These are phyloP conservation scores for Actenoides hombroni DNA, from an alignment of 2,113 vertebrate genomes.

Conservation along the genomic window DNA sequence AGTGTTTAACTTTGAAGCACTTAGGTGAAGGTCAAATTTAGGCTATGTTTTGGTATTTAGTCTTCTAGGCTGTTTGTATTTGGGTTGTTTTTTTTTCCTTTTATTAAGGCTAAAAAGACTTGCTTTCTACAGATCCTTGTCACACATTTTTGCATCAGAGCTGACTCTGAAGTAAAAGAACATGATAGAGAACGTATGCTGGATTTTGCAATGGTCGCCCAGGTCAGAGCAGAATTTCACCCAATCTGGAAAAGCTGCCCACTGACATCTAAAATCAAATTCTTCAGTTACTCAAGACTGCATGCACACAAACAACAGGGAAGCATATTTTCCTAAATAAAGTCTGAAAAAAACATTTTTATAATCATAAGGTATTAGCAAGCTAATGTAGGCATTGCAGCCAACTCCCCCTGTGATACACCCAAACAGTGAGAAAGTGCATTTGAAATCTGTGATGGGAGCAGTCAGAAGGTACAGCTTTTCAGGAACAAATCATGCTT, in stretches of 20 bases:
- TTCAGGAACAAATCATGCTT: not conserved
- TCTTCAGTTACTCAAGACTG: not conserved
- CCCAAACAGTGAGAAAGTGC: not conserved
- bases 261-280: not conserved
- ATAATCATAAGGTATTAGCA: not conserved
- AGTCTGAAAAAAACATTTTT: not conserved
- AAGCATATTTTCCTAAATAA: not conserved
- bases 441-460: not conserved
- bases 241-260: not conserved
- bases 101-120: not conserved
- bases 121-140: not conserved
- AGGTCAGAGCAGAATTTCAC: not conserved
- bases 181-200: not conserved
- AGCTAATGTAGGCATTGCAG: not conserved
- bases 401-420: not conserved
- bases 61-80: not conserved
- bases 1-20: not conserved
- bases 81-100: not conserved
- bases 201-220: not conserved
- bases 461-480: not conserved
- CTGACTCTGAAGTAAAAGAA: not conserved
- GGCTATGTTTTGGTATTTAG: not conserved
- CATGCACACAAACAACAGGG: not conserved
- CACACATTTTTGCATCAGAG: not conserved
- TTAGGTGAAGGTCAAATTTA: not conserved